These are phyloP conservation scores for Gryllus longicercus DNA, from an alignment of 2,888 invertebrate genomes.

Conservation along the genomic window DNA sequence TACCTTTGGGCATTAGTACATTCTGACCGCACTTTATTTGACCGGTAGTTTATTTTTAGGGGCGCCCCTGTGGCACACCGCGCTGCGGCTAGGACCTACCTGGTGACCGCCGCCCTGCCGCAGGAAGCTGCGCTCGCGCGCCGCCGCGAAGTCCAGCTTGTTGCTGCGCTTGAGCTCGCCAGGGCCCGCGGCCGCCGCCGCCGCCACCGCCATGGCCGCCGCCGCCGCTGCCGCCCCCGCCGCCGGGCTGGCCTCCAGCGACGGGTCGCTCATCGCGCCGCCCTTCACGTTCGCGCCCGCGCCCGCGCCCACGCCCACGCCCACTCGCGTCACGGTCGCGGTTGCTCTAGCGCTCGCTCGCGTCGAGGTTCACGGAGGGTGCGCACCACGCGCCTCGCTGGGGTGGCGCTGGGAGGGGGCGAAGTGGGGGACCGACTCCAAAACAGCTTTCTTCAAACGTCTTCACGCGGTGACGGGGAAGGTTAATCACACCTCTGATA, in stretches of 20 bases:
- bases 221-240: not conserved
- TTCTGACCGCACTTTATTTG: too few species aligned
- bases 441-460: too few species aligned
- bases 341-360: not conserved
- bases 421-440: too few species aligned
- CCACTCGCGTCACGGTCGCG: not conserved
- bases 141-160: slow-evolving; percentile 18
- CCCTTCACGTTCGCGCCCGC: not conserved
- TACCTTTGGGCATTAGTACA: too few species aligned
- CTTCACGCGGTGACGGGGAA: too few species aligned
- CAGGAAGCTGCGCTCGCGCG: slow-evolving; percentile 18
- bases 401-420: too few species aligned
- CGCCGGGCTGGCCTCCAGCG: not conserved
- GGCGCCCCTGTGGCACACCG: too few species aligned
- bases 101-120: not conserved
- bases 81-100: not conserved
- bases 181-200: not conserved
- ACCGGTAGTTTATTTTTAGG: too few species aligned
- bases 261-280: slow-evolving; percentile 23
- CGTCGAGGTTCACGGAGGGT: not conserved
- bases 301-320: not conserved
- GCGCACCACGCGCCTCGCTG: too few species aligned
- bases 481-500: too few species aligned
- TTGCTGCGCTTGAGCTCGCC: slow-evolving; percentile 2
- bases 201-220: not conserved